Evolutionary conservation across 1,140 invertebrate genomes (phyloP), one percentile per base, ranked within the genome.

Genomic region (Elysia chlorotica): DNA sequence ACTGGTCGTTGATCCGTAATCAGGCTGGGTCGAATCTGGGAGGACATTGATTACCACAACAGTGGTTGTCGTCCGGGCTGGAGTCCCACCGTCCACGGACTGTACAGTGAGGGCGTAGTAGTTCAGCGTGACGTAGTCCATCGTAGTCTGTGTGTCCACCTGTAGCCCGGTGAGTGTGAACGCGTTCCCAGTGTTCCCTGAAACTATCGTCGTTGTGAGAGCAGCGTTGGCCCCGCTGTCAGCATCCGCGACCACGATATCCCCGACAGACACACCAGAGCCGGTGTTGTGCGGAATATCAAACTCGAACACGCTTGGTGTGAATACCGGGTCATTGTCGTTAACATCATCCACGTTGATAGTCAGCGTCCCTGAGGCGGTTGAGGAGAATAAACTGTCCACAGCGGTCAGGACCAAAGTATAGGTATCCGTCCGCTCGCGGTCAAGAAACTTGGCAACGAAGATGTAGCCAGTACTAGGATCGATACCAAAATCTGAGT

Each of bases 341-440:
- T 71, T 71, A 2, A 63, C 33, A 36, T 71, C 69, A 5, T n/a
- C 14, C 19, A 71, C n/a, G 6, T 25, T n/a, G 54, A 71, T 25
- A 21, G 10, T 48, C 57, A 71, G 2, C 1, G 21, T 48, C n/a
- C n/a, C n/a, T n/a, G n/a, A n/a, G 33, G 2, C 69, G 14, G 21
- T 36, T 0, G 23, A 30, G 2, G 23, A 6, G 14, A 17, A 1
- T 21, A 37, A 37, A 6, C 48, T 62, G 37, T 71, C 28, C 10
- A 28, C 28, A 1, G 59, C 69, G 3, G 21, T 38, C 17, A 71
- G 19, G 4, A 2, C 25, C 3, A 71, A 48, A 1, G 21, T 31
- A 35, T 62, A 71, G 6, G 5, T 10, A 19, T 21, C 1, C 2
- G 69, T 62, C 6, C 57, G 1, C 59, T 71, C 69, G 1, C 69